Evolutionary conservation across 2,113 vertebrate species (phyloP).

Genomic region (Uropsilus gracilis): DNA sequence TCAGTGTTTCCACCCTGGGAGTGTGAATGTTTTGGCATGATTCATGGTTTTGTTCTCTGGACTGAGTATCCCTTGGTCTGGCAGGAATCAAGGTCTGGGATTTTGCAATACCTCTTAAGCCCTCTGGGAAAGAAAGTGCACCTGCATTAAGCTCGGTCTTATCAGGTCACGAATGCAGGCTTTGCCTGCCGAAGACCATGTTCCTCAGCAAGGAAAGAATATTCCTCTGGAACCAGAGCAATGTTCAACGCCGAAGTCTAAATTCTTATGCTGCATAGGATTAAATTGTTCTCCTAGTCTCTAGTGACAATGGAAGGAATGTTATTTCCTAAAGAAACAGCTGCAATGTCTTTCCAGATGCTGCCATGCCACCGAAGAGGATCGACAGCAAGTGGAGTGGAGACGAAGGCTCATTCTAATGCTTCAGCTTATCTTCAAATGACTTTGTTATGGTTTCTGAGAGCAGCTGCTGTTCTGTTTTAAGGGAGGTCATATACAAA

Average conservation of each 20-base stretch:
- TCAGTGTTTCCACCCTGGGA: not conserved
- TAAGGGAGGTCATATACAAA: not conserved
- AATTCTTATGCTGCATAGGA: not conserved
- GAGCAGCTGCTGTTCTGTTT: not conserved
- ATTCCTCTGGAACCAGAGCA: not conserved
- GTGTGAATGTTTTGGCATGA: slow-evolving; percentile 18
- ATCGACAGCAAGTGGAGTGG: not conserved
- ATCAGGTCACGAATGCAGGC: not conserved
- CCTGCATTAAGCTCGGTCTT: not conserved
- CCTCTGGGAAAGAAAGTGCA: slow-evolving; percentile 53
- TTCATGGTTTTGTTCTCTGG: slow-evolving; percentile 61
- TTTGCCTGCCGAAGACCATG: slow-evolving; percentile 35
- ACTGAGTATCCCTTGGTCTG: slow-evolving; percentile 49
- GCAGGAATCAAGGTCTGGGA: slow-evolving; percentile 3
- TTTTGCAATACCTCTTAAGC: slow-evolving; percentile 69
- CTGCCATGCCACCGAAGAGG: not conserved
- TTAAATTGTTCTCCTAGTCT: not conserved
- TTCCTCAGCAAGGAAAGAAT: slow-evolving; percentile 53
- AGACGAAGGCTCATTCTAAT: not conserved
- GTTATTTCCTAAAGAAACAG: not conserved
- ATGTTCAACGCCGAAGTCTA: not conserved
- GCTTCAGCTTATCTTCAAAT: not conserved
- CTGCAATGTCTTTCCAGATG: not conserved
- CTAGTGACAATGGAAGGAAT: not conserved
- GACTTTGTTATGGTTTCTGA: not conserved